A percentile compares a stretch with the other conserved stretches of the same genome.
Evolutionary conservation across 2,797 vertebrate species (phyloP).

Genomic region (Sciurus carolinensis): DNA sequence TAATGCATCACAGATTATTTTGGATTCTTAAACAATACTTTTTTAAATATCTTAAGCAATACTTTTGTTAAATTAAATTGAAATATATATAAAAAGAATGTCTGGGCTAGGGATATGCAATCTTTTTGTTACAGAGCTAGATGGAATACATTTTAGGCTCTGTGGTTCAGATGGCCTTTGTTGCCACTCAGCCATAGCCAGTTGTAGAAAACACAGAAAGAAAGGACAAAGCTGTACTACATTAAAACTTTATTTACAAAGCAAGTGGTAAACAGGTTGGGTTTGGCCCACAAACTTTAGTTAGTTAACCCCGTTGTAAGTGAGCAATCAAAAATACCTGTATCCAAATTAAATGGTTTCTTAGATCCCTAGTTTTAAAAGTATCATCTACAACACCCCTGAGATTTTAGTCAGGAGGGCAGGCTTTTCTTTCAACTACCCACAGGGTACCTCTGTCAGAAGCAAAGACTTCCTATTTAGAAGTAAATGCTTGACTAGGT

Average conservation of each 20-base stretch:
- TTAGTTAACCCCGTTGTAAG: neutral
- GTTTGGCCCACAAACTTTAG: neutral
- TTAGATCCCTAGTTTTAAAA: neutral
- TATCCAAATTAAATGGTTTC: neutral
- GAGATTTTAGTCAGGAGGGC: neutral
- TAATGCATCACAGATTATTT: neutral
- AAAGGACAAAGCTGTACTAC: neutral
- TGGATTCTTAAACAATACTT: neutral
- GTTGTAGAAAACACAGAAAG: neutral
- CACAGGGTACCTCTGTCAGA: neutral
- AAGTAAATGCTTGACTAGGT: conserved; percentile 39
- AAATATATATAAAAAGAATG: conserved; percentile 3
- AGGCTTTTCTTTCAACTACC: neutral
- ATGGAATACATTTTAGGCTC: neutral
- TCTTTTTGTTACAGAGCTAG: neutral
- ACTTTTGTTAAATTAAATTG: neutral
- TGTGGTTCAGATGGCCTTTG: neutral
- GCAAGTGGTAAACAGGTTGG: neutral
- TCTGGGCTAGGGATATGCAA: neutral
- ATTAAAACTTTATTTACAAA: conserved; percentile 40
- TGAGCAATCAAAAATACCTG: neutral
- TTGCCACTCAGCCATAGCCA: neutral
- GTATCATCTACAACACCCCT: neutral
- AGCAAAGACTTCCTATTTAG: conserved; percentile 10
- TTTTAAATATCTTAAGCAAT: neutral